phyloP scores from a whole-genome alignment of 2,888 invertebrate species.

The Meliscaeva auricollis region DNA sequence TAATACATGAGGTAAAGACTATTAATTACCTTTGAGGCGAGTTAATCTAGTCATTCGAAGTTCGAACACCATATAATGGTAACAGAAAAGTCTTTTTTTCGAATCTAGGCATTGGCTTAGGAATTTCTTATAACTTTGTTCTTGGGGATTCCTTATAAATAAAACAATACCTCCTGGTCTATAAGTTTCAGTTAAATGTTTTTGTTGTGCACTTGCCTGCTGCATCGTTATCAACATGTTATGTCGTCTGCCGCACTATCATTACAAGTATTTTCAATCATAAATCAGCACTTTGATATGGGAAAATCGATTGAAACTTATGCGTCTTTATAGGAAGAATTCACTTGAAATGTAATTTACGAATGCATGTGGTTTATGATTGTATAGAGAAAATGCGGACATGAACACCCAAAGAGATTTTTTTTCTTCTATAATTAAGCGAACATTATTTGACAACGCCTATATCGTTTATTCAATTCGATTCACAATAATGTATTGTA shows the following conservation, averaged over 20 bases:
- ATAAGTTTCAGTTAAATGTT: conserved; percentile 15
- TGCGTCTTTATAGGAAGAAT: conserved; percentile 16
- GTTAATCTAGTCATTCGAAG: too few species aligned
- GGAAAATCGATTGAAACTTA: conserved; percentile 55
- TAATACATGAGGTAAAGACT: too few species aligned
- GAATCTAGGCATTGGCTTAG: too few species aligned
- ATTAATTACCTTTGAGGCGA: too few species aligned
- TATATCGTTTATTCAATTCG: conserved; percentile 32
- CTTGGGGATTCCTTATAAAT: neutral
- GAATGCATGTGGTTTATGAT: conserved; percentile 8
- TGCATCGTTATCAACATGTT: conserved; percentile 46
- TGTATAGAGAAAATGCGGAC: conserved; percentile 31
- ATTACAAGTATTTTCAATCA: conserved; percentile 47
- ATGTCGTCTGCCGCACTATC: conserved; percentile 40
- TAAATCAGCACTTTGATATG: conserved; percentile 73
- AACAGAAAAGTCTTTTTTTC: too few species aligned
- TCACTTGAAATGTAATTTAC: conserved; percentile 5
- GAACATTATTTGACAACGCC: conserved; percentile 38
- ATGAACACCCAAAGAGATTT: conserved; percentile 36
- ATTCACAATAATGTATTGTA: conserved; percentile 19
- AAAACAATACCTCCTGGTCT: neutral
- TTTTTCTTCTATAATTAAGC: conserved; percentile 41
- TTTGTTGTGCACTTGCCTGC: conserved; percentile 38
- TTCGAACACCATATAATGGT: too few species aligned
- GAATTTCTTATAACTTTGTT: too few species aligned